These are phyloP conservation scores for Marcusenius ussheri DNA, from an alignment of 2,113 vertebrate species.

Conservation along the genomic window DNA sequence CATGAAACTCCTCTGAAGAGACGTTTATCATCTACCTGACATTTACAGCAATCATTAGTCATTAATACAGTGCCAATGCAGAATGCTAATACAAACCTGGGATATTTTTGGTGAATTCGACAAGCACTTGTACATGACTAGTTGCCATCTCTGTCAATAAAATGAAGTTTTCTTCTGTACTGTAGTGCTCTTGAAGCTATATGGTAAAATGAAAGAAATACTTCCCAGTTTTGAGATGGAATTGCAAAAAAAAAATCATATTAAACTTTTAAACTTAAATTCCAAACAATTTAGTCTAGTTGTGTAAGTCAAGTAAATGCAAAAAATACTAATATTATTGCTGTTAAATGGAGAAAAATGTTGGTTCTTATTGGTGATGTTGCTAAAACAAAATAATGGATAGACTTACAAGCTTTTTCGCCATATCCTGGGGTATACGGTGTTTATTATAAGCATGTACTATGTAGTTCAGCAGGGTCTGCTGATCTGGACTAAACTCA, in stretches of 20 bases:
- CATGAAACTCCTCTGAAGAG: not conserved
- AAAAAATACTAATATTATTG: not conserved
- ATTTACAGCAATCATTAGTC: not conserved
- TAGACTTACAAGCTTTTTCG: conserved; percentile 82
- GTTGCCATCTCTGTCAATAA: conserved; percentile 96
- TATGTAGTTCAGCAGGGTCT: conserved; percentile 72
- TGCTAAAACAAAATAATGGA: not conserved
- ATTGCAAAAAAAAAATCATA: not conserved
- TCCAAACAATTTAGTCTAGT: not conserved
- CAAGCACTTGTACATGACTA: conserved; percentile 89
- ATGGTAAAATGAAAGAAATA: conserved; percentile 31
- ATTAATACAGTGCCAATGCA: not conserved
- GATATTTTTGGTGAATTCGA: conserved; percentile 96
- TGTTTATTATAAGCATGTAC: conserved; percentile 88
- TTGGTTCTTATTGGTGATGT: not conserved
- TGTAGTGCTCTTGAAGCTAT: conserved; percentile 88
- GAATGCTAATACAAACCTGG: conserved; percentile 66
- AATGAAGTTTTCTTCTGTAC: conserved; percentile 86
- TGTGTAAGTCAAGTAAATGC: not conserved
- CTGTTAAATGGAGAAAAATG: not conserved
- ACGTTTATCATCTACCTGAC: not conserved
- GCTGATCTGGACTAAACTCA: conserved; percentile 78
- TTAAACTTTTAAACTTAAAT: conserved; percentile 1
- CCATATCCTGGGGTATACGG: conserved; percentile 84
- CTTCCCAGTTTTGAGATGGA: not conserved